Evolutionary conservation across 2,797 vertebrate genomes (phyloP), one percentile per base, ranked within the genome.

Genomic region (Lagorchestes hirsutus): DNA sequence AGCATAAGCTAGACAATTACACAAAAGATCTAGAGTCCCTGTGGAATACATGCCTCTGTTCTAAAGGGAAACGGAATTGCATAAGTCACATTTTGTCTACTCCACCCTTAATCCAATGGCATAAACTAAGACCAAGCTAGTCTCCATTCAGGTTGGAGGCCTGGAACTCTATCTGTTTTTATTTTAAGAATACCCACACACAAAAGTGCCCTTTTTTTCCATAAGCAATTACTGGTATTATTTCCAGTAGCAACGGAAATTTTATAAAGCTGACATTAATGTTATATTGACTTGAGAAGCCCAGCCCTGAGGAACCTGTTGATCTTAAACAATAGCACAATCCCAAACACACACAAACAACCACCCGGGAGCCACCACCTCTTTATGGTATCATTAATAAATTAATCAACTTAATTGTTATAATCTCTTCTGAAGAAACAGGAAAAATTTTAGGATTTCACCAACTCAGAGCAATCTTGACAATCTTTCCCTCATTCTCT

Each of bases 1-100:
- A 52, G n/a, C 0, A 0, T 54, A 92, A 58, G 10, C 31, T 22
- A 31, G 54, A 2, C 13, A 54, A 22, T 28, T 1, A 0, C 0
- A 40, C n/a, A n/a, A 40, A 24, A 50, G 46, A 46, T 10, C 67
- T 90, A 46, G 9, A 54, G 46, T 8, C 9, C 16, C 92, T 24
- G 6, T 34, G 54, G 82, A 22, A 10, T 52, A 50, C 87, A 93
- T 52, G 28, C 13, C 22, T 46, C 57, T 34, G 2, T 46, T 91
- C 50, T 52, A 57, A 87, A 46, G 90, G 90, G 27, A 22, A 95
- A 54, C 11, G 90, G 55, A 93, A 91, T 4, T 59, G 14, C 12
- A 27, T 46, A 90, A 90, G 16, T 31, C 54, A 95, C 31, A 46
- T 54, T 40, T 50, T 46, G 16, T 67, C 74, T 96, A 46, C 16